Evolutionary conservation across 1,140 invertebrate species (phyloP).

Genomic region (Caenorhabditis remanei): DNA sequence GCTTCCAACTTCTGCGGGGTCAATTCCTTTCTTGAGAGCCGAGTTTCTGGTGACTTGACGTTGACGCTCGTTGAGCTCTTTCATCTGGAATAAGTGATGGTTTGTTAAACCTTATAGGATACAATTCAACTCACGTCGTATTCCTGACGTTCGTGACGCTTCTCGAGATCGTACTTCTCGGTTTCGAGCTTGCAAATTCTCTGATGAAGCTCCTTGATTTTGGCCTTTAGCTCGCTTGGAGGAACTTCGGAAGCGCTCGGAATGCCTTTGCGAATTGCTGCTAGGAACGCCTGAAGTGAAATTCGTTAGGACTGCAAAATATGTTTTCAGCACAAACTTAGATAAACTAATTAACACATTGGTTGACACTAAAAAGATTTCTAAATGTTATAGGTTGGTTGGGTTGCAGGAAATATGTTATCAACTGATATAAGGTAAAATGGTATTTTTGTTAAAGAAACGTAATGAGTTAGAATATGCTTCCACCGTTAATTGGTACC

Average conservation of each 20-base stretch:
- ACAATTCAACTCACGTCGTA: conserved; percentile 88
- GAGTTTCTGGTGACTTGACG: conserved; percentile 96
- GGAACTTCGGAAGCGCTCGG: conserved; percentile 58
- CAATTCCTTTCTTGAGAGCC: conserved; percentile 93
- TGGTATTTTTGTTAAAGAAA: too few relatives aligned
- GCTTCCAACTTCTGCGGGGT: conserved; percentile 83
- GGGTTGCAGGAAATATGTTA: too few relatives aligned
- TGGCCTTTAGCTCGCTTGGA: conserved; percentile 73
- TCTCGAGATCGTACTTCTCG: conserved; percentile 99
- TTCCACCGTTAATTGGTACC: background rate
- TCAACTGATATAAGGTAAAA: too few relatives aligned
- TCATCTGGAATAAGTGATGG: conserved; percentile 83
- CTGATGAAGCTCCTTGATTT: conserved; percentile 85
- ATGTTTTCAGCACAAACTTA: background rate
- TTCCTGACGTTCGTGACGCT: conserved; percentile 98
- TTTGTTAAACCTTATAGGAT: background rate
- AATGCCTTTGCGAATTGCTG: conserved; percentile 53
- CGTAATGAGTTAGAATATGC: too few relatives aligned
- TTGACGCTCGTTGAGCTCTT: conserved; percentile 97
- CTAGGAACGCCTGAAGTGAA: conserved; percentile 38
- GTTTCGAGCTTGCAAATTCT: conserved; percentile 95
- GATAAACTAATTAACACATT: background rate
- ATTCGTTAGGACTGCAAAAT: too few relatives aligned
- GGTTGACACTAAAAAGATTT: conserved; percentile 54
- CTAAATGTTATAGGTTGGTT: conserved; percentile 41